Conservation (phyloP, 2,888 invertebrate genomes). For the Ectobius pallidus region DNA sequence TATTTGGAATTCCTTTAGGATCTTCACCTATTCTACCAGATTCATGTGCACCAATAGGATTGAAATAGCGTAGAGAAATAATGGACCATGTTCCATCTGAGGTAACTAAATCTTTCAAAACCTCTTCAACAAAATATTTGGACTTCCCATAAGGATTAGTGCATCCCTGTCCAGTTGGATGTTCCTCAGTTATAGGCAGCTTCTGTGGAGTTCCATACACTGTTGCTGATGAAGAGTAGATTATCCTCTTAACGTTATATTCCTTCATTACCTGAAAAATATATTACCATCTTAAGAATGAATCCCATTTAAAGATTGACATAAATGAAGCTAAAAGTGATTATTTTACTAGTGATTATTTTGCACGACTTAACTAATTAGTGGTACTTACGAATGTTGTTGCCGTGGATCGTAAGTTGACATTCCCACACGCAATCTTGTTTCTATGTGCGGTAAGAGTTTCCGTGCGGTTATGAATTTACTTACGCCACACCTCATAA, state of each 20-base stretch:
- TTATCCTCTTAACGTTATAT: conserved; percentile 73
- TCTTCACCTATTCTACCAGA: conserved; percentile 93
- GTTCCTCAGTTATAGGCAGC: conserved; percentile 83
- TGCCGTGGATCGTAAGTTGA: too few species aligned
- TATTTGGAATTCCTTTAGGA: conserved; percentile 89
- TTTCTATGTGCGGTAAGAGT: too few species aligned
- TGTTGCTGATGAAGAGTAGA: conserved; percentile 91
- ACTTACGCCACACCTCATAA: too few species aligned
- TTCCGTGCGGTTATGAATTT: too few species aligned
- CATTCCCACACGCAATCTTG: too few species aligned
- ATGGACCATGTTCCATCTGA: conserved; percentile 81
- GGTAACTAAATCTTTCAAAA: conserved; percentile 81
- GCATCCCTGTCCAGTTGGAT: conserved; percentile 81
- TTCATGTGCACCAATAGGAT: conserved; percentile 92
- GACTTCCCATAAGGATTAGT: conserved; percentile 94
- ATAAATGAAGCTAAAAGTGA: too few species aligned
- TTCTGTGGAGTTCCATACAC: conserved; percentile 89
- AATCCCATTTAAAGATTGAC: too few species aligned
- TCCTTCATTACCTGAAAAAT: conserved; percentile 74
- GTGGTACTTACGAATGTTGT: too few species aligned
- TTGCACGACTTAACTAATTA: too few species aligned
- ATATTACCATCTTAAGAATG: too few species aligned
- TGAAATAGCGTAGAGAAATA: conserved; percentile 89
- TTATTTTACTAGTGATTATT: too few species aligned
- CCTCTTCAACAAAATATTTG: conserved; percentile 94